Evolutionary conservation across 2,113 vertebrate species (phyloP), one percentile per base, ranked within the genome.

Genomic region (Trichechus manatus): DNA sequence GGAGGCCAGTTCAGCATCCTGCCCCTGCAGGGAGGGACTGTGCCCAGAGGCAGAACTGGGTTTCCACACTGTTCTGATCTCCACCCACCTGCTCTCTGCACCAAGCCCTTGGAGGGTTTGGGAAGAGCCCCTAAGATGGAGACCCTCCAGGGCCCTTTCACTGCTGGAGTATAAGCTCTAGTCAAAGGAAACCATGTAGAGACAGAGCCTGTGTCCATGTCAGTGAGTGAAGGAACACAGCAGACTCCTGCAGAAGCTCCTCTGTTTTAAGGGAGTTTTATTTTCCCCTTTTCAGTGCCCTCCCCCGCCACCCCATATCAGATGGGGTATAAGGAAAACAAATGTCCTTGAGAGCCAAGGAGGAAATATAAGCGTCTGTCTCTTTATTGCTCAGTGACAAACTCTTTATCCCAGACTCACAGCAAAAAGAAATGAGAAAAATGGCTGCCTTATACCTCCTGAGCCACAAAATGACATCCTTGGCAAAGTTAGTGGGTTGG

Each of bases 381-480:
- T 94, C 15, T 95, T 81, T 86, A 93, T 78, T 20, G 79, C 96
- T 93, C 82, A 42, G 36, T 53, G 61, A 70, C 36, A n/a, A 86
- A 86, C 33, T 31, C 84, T 84, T 92, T 59, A 72, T 74, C 84
- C 78, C 61, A 9, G 6, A 33, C 63, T 36, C 91, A 4, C 6
- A 84, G 53, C 27, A 53, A 86, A 15, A 61, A 83, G 88, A 96
- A 90, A 94, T 63, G 61, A 66, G 81, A 50, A 72, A 68, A 39
- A 89, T 9, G 44, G 72, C 53, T 47, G 39, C 87, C 31, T 39
- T 77, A 36, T 11, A 83, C 68, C 50, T 92, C 64, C 91, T 36
- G 87, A 88, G 77, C 91, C 95, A 85, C 85, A 66, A 36, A 95
- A 79, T 6, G 36, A 59, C 74, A 19, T 53, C 84, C 47, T 89